phyloP scores from a whole-genome alignment of 2,797 vertebrate species.

The Diglossa cyanea region DNA sequence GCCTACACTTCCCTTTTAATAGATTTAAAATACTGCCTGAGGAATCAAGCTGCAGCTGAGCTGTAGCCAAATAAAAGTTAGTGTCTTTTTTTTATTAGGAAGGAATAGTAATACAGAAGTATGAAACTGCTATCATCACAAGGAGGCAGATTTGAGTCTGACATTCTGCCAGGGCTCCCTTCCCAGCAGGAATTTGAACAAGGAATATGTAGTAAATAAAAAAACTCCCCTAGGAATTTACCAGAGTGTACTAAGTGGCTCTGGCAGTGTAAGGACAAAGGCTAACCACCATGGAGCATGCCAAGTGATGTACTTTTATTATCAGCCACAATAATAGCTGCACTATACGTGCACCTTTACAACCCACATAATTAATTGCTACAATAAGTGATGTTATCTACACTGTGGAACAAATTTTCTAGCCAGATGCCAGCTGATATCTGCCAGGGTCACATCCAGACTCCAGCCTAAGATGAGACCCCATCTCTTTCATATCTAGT shows the following conservation, averaged over 20 bases:
- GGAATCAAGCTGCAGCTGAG: background rate
- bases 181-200: background rate
- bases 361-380: background rate
- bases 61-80: background rate
- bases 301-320: background rate
- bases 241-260: background rate
- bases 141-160: background rate
- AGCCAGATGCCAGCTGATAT: background rate
- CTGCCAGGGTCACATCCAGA: background rate
- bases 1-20: background rate
- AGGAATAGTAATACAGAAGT: background rate
- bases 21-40: background rate
- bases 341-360: background rate
- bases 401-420: background rate
- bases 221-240: background rate
- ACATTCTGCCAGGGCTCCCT: background rate
- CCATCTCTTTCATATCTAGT: background rate
- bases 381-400: background rate
- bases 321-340: background rate
- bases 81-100: background rate
- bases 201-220: background rate
- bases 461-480: background rate
- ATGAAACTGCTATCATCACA: background rate
- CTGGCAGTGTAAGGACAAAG: background rate
- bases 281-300: background rate